Percentiles rank a stretch among this genome's conserved stretches.
These are phyloP conservation scores for Lasioglossum calceatum DNA, from an alignment of 2,888 invertebrate species.

Conservation along the genomic window DNA sequence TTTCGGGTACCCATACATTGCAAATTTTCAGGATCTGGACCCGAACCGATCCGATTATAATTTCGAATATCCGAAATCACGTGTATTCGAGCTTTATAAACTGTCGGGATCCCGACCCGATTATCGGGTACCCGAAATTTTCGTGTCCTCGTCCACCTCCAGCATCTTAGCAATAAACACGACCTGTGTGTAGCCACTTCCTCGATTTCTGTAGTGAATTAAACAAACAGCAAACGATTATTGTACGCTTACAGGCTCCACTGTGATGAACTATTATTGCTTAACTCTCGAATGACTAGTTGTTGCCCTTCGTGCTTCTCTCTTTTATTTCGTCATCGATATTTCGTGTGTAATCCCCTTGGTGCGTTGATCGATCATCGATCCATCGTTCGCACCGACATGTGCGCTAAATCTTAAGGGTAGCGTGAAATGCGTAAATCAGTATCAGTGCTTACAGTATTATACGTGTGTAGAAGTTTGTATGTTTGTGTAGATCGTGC, in stretches of 20 bases:
- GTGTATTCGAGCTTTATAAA: too few species aligned
- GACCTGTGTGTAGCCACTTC: neutral
- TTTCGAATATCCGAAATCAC: neutral
- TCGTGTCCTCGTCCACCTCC: neutral
- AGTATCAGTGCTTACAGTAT: neutral
- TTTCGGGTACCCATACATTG: neutral
- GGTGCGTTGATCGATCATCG: neutral
- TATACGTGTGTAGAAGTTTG: constrained; percentile 19
- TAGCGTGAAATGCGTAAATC: constrained; percentile 6
- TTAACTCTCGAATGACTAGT: neutral
- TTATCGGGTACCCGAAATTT: neutral
- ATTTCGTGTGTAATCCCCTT: neutral
- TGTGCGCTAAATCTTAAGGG: neutral
- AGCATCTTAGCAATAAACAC: neutral
- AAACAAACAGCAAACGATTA: neutral
- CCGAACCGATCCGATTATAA: neutral
- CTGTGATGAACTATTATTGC: neutral
- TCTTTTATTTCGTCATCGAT: constrained; percentile 7
- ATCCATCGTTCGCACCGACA: neutral
- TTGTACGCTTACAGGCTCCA: neutral
- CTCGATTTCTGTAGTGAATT: neutral
- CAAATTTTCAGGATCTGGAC: neutral
- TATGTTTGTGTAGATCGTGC: constrained; percentile 31
- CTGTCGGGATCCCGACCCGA: neutral
- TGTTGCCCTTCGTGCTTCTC: constrained; percentile 7